Base-by-base conservation (phyloP, 2,888 invertebrate genomes). In the Dione juno region DNA sequence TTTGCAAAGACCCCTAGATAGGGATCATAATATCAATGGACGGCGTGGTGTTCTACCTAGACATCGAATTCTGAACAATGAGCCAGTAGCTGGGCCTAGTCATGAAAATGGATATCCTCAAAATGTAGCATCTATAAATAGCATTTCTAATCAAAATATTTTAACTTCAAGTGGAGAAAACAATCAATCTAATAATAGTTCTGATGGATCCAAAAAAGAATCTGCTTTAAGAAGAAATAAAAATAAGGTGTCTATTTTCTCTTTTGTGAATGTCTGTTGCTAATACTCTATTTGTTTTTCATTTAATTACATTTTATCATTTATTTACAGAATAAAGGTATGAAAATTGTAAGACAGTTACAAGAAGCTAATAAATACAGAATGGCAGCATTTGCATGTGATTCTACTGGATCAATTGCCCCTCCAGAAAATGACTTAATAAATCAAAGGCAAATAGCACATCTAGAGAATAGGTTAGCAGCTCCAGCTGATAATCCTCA, bases 1-100 rank as follows among this genome's bases (percentile, higher is more conserved):
- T 75, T 84, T 90, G 76, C 88, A 92, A 73, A 88, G 92, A 67
- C 93, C 93, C 53, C 78, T 94, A 66, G 96, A 96, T 81, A 92
- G 93, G 81, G 96, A 96, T 83, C 95, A 95, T 76, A 96, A 96
- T 84, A 95, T 96, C 37, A 96, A 96, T 88, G 96, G 96, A 1
- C 94, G 94, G 76, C 92, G 95, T 78, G 96, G 96, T 57, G 89
- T 93, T 8, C 82, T 95, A 67, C 92, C 92, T 37, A 82, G 92
- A 74, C 88, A 91, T 72, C 80, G 81, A 73, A 82, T 80, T 67
- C 81, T 81, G 75, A 74, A 72, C 3, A 83, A 83, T 77, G 91
- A 92, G 74, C 90, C 92, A 68, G 77, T 88, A 67, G 87, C 92
- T 76, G 92, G 93, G n/a, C 92, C 92, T n/a, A 92, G 93, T 78